Base-by-base conservation (phyloP, 1,140 invertebrate genomes). In the Trichonephila inaurata region DNA sequence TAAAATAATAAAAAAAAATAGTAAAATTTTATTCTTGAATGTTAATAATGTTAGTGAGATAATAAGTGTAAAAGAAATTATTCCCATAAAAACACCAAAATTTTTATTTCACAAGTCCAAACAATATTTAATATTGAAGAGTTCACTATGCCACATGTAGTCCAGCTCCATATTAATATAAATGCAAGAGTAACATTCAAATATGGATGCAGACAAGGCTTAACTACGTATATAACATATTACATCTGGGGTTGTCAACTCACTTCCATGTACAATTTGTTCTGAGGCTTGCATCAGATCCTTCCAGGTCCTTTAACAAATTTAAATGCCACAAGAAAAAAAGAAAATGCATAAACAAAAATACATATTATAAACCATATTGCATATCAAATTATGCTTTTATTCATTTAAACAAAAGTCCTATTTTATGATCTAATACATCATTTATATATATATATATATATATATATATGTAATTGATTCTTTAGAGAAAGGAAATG, bases 21-120 rank as follows among this genome's bases (percentile, higher is more conserved):
- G 0, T 18, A 12, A 16, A 62, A 62, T 18, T 19, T 62, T 62
- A 14, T 21, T 0, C 28, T 33, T 28, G 69, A 28, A 77, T 18
- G 24, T 33, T 18, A 33, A 33, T 19, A 12, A 18, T 6, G 4
- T 2, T 5, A 19, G 1, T 16, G 18, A 6, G 21, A 77, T 77
- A 21, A 10, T n/a, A 2, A 3, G 0, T 33, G 28, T 62, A 7
- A 19, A 82, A 82, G 18, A 81, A 82, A 91, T 10, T 28, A 24
- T n/a, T 24, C 28, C n/a, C 16, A 93, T 88, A 82, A 93, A 89
- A 93, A 93, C 92, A 93, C 83, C 92, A 93, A 93, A 93, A 93
- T 93, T 77, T 92, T 93, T 93, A 93, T 93, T 93, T 93, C 92
- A 89, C 92, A 93, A 93, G 85, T 93, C 85, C 92, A 93, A 93